phyloP scores from a whole-genome alignment of 2,113 vertebrate species.

The Mormyrus lacerda region DNA sequence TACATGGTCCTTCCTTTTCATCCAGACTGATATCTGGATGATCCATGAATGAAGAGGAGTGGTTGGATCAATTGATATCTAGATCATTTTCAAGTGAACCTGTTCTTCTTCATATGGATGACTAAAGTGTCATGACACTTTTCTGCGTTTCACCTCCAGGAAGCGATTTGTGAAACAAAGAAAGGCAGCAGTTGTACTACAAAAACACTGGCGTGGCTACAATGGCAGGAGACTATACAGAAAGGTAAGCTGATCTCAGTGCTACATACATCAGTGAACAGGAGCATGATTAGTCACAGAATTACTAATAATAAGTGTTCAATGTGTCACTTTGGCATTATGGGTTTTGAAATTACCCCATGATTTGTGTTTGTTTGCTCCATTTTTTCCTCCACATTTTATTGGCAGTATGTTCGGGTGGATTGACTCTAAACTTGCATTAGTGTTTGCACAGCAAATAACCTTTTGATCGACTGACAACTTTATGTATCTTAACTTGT shows the following conservation, averaged over 20 bases:
- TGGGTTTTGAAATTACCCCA: neutral
- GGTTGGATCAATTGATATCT: neutral
- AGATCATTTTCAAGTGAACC: neutral
- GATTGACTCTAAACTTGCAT: neutral
- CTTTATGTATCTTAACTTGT: neutral
- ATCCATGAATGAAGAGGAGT: neutral
- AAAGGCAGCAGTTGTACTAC: slow-evolving; percentile 67
- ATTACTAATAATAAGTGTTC: neutral
- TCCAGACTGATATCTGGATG: neutral
- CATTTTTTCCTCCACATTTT: neutral
- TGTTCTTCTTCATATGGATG: neutral
- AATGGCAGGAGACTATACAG: slow-evolving; percentile 42
- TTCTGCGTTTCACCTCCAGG: slow-evolving; percentile 50
- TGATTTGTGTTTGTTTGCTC: neutral
- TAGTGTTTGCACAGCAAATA: neutral
- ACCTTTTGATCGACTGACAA: neutral
- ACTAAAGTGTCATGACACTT: neutral
- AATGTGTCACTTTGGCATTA: neutral
- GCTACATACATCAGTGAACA: neutral
- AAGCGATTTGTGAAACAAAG: slow-evolving; percentile 73
- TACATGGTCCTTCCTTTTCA: neutral
- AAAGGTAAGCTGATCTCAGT: slow-evolving; percentile 55
- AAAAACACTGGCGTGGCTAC: slow-evolving; percentile 74
- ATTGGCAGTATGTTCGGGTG: neutral
- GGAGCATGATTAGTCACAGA: neutral